Conservation (phyloP, 2,888 invertebrate genomes). For the Therioaphis trifolii region DNA sequence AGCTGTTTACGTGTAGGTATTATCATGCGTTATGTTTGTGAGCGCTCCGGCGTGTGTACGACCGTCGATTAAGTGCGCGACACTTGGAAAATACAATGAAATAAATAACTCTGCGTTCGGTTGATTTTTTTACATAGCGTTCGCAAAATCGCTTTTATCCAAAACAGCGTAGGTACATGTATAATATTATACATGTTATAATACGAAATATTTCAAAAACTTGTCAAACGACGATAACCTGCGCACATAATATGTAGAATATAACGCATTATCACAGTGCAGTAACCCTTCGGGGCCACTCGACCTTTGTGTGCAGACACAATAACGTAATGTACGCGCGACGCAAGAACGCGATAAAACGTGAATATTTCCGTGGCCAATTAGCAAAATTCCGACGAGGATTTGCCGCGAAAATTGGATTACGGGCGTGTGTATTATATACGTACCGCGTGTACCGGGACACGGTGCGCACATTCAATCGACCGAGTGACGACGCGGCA, state of each 20-base stretch:
- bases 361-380: constrained; percentile 15
- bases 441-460: no score
- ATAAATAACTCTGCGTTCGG: not conserved
- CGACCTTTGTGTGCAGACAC: no score
- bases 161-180: no score
- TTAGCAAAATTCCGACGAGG: constrained; percentile 43
- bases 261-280: no score
- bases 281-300: not conserved
- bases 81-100: constrained; percentile 40
- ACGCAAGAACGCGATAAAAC: no score
- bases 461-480: constrained; percentile 11
- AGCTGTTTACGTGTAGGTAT: not conserved
- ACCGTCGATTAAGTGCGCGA: constrained; percentile 4
- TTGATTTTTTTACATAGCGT: not conserved
- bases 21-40: not conserved
- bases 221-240: not conserved
- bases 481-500: constrained; percentile 1
- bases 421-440: not conserved
- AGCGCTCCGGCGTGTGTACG: not conserved
- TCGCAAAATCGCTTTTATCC: no score
- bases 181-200: constrained; percentile 29
- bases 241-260: no score
- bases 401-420: constrained; percentile 44
- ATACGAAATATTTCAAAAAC: constrained; percentile 25
- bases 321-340: no score